Percentiles rank a stretch among this genome's conserved stretches.
Conservation (phyloP, 2,797 vertebrate genomes). For the Pristis pectinata region DNA sequence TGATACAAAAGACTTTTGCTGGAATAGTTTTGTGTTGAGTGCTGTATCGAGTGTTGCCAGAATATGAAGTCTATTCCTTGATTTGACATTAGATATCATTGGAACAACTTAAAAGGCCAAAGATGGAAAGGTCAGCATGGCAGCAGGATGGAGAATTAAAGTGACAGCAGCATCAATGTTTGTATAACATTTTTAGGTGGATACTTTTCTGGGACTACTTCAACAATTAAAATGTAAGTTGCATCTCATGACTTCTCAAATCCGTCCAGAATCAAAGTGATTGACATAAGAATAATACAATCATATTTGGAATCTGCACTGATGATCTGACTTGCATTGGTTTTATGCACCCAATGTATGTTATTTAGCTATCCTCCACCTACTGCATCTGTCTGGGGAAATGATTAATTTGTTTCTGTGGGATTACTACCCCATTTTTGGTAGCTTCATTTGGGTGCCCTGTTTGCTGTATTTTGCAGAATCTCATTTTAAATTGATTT, state of each 20-base stretch:
- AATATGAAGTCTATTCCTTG: too few relatives aligned
- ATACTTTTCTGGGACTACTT: background rate
- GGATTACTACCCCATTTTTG: background rate
- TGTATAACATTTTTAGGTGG: background rate
- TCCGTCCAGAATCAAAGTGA: background rate
- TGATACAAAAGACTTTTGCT: too few relatives aligned
- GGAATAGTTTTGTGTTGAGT: too few relatives aligned
- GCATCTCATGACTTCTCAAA: background rate
- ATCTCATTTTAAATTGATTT: background rate
- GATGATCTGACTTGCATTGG: background rate
- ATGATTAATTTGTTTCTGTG: background rate
- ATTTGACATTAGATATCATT: too few relatives aligned
- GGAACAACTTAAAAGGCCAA: too few relatives aligned
- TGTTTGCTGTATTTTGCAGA: background rate
- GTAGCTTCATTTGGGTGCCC: too few relatives aligned
- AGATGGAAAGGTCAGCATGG: too few relatives aligned
- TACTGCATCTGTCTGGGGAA: background rate
- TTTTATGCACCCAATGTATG: background rate
- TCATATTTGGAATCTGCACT: background rate
- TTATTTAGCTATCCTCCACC: background rate
- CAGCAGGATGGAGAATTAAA: too few relatives aligned
- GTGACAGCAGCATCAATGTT: background rate
- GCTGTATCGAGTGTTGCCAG: too few relatives aligned
- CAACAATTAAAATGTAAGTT: background rate
- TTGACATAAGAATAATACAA: background rate